phyloP scores from a whole-genome alignment of 1,140 invertebrate genomes.

The Chrysomallon squamiferum region DNA sequence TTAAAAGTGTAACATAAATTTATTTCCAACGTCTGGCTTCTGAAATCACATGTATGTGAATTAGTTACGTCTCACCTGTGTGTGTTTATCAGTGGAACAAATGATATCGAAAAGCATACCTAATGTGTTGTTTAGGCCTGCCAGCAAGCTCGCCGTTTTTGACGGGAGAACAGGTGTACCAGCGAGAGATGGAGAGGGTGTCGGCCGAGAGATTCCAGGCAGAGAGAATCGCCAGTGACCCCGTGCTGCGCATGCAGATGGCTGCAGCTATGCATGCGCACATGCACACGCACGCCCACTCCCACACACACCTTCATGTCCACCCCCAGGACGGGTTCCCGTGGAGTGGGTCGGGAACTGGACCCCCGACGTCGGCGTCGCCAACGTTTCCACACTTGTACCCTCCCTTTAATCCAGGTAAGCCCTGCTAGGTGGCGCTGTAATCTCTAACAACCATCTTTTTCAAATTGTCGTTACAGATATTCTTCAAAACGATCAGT shows the following conservation, averaged over 20 bases:
- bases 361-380: conserved; percentile 62
- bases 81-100: too few species aligned
- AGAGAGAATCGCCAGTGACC: conserved; percentile 71
- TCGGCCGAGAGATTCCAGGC: conserved; percentile 67
- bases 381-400: conserved; percentile 64
- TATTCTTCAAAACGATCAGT: conserved; percentile 50
- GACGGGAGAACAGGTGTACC: conserved; percentile 29
- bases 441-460: neutral
- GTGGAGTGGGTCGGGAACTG: conserved; percentile 66
- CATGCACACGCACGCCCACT: conserved; percentile 78
- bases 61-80: too few species aligned
- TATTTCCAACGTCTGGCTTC: too few species aligned
- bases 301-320: conserved; percentile 85
- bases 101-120: too few species aligned
- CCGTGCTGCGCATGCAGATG: conserved; percentile 64
- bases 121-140: conserved; percentile 22
- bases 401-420: conserved; percentile 55
- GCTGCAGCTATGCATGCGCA: conserved; percentile 76
- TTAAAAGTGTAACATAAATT: too few species aligned
- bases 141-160: conserved; percentile 25
- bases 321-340: conserved; percentile 78
- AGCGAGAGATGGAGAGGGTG: conserved; percentile 52
- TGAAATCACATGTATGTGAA: too few species aligned
- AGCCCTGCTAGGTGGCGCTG: conserved; percentile 18
- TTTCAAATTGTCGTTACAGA: conserved; percentile 28